A percentile compares a stretch with the other conserved stretches of the same genome.
Conservation (phyloP, 2,113 vertebrate genomes). For the Amphiprion ocellaris region DNA sequence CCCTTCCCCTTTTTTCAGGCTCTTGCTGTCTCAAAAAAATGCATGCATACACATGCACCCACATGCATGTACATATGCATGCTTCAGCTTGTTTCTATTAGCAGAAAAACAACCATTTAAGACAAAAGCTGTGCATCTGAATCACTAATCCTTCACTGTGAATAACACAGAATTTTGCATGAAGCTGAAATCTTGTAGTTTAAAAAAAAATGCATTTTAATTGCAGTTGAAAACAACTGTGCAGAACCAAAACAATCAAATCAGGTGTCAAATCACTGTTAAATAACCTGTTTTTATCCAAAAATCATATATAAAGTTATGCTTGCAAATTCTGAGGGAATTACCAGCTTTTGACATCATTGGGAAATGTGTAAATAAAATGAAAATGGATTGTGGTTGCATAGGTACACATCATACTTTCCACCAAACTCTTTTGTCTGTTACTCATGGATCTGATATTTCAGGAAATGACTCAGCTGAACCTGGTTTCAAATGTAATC, state of each 20-base stretch:
- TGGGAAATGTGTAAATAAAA: neutral
- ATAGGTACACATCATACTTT: neutral
- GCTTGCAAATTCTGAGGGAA: too few species aligned
- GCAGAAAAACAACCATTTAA: neutral
- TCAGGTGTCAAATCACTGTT: too few species aligned
- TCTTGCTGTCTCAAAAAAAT: neutral
- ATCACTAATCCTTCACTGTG: neutral
- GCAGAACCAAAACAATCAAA: too few species aligned
- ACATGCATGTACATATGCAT: neutral
- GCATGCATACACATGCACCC: neutral
- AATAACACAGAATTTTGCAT: neutral
- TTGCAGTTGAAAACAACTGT: too few species aligned
- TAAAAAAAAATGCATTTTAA: too few species aligned
- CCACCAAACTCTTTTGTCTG: neutral
- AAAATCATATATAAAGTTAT: too few species aligned
- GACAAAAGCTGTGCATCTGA: neutral
- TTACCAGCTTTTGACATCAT: too few species aligned
- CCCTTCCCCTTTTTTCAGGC: neutral
- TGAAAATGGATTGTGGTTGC: neutral
- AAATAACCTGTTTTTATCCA: too few species aligned
- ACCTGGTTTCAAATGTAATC: constrained; percentile 1
- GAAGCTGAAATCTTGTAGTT: too few species aligned
- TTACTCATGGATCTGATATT: neutral
- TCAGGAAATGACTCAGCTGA: constrained; percentile 8
- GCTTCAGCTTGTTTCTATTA: constrained; percentile 2